Conservation (phyloP, 2,888 invertebrate genomes). For the Eristalis intricaria region DNA sequence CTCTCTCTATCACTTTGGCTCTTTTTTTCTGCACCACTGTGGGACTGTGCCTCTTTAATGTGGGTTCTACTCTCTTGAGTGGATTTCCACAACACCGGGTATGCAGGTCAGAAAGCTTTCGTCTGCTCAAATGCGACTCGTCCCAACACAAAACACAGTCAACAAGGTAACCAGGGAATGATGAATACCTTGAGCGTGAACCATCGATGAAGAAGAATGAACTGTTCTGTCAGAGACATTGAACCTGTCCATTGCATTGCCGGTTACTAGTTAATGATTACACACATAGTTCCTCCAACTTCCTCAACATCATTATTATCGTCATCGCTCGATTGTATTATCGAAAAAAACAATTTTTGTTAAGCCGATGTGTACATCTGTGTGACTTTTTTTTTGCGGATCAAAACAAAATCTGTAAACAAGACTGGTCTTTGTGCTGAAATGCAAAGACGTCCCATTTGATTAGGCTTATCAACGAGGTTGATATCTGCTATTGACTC, state of each 20-base stretch:
- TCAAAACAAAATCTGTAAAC: neutral
- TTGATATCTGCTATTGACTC: constrained; percentile 64
- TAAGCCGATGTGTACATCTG: constrained; percentile 3
- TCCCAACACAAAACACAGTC: constrained; percentile 1
- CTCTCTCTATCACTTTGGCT: neutral
- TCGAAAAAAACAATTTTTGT: constrained; percentile 33
- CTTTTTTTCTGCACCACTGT: neutral
- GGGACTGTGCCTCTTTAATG: neutral
- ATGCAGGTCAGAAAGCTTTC: constrained; percentile 6
- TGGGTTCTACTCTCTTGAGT: constrained; percentile 37
- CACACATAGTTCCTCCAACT: neutral
- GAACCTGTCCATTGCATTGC: constrained; percentile 30
- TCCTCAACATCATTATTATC: neutral
- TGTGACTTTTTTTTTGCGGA: constrained; percentile 4
- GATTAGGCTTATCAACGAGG: constrained; percentile 52
- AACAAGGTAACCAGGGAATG: constrained; percentile 38
- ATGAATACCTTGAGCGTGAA: constrained; percentile 19
- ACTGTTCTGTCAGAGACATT: constrained; percentile 50
- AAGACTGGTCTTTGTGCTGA: constrained; percentile 27
- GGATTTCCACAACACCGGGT: neutral
- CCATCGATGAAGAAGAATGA: constrained; percentile 13
- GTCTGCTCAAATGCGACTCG: neutral
- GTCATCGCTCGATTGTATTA: neutral
- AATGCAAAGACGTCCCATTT: constrained; percentile 44
- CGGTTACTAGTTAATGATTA: constrained; percentile 3